phyloP scores from a whole-genome alignment of 2,113 vertebrate genomes.

The Oreochromis tanganicae region DNA sequence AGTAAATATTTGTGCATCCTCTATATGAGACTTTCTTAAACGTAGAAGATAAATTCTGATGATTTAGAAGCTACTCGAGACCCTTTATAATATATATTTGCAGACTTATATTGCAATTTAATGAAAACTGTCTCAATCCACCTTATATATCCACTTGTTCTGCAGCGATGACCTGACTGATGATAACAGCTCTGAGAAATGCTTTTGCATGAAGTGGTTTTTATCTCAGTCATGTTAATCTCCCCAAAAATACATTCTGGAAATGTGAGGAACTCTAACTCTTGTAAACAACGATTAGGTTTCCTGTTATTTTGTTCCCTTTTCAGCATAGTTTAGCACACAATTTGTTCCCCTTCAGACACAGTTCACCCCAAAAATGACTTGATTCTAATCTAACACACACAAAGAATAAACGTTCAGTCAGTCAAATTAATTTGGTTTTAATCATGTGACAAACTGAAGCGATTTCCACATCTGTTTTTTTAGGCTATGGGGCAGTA shows the following conservation, averaged over 20 bases:
- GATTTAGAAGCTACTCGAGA: not conserved
- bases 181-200: not conserved
- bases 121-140: not conserved
- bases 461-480: not conserved
- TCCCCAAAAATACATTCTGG: constrained; percentile 41
- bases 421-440: not conserved
- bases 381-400: not conserved
- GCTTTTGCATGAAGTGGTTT: not conserved
- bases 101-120: fast-evolving
- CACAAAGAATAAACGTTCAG: not conserved
- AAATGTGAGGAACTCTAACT: not conserved
- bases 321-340: not conserved
- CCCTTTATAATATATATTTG: not conserved
- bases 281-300: not conserved
- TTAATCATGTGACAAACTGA: fast-evolving
- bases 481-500: not conserved
- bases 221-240: not conserved
- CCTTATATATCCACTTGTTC: not conserved
- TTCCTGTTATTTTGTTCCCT: not conserved
- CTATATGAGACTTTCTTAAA: not conserved
- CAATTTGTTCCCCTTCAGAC: not conserved
- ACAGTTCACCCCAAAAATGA: not conserved
- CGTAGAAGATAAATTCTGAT: not conserved
- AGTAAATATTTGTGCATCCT: not conserved
- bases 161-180: not conserved